Percentiles rank a stretch among this genome's conserved stretches.
Conservation (phyloP, 1,140 invertebrate genomes). For the Leucophenga varia region DNA sequence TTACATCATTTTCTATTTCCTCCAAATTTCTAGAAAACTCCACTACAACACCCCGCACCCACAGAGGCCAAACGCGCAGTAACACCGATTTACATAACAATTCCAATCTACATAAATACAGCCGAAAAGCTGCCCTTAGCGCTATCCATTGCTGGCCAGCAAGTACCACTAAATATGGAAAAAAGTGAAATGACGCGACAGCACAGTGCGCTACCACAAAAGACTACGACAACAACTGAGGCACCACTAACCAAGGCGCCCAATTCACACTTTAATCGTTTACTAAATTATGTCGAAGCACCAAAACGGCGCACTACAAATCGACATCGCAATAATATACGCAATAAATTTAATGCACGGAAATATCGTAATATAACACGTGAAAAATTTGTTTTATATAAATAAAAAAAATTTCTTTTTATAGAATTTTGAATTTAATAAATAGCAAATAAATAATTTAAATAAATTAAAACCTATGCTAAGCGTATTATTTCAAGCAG, state of each 20-base stretch:
- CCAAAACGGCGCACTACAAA: conserved; percentile 28
- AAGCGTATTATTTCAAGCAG: conserved; percentile 26
- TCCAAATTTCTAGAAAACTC: too few relatives aligned
- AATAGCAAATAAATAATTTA: conserved; percentile 37
- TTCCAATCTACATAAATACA: conserved; percentile 43
- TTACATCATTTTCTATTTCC: background rate
- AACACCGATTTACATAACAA: conserved; percentile 41
- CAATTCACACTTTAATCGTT: conserved; percentile 35
- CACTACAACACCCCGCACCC: background rate
- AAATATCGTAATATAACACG: too few relatives aligned
- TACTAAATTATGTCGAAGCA: conserved; percentile 27
- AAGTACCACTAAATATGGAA: conserved; percentile 12
- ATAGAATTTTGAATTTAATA: conserved; percentile 15
- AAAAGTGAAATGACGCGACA: too few relatives aligned
- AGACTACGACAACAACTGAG: conserved; percentile 3
- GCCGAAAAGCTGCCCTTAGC: conserved; percentile 25
- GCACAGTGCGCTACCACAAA: conserved; percentile 7
- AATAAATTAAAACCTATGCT: conserved; percentile 34
- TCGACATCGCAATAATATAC: conserved; percentile 35
- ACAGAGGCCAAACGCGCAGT: background rate
- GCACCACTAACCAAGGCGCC: conserved; percentile 25
- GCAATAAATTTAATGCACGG: conserved; percentile 26
- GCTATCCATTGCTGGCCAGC: conserved; percentile 33
- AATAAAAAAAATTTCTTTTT: conserved; percentile 3
- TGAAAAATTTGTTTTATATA: too few relatives aligned